Conservation (phyloP, 1,140 invertebrate genomes). For the Pomacea maculata region DNA sequence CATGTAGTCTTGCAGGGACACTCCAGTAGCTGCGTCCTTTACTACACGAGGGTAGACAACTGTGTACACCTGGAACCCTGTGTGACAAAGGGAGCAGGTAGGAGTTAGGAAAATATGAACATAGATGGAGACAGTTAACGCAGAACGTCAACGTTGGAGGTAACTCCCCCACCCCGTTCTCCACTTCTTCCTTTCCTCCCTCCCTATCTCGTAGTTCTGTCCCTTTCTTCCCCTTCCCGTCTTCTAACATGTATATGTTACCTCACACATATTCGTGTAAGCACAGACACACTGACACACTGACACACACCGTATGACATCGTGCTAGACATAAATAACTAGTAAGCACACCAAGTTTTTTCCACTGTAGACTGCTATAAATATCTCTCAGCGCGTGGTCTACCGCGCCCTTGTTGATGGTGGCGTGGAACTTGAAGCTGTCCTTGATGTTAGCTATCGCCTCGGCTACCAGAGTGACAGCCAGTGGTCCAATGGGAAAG, state of each 20-base stretch:
- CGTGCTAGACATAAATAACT: not conserved
- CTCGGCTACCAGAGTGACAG: slow-evolving; percentile 39
- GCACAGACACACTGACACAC: slow-evolving; percentile 1
- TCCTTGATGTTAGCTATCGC: slow-evolving; percentile 48
- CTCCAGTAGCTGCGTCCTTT: slow-evolving; percentile 42
- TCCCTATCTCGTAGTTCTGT: not conserved
- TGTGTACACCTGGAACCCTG: slow-evolving; percentile 57
- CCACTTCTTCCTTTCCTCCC: not conserved
- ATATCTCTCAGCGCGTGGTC: slow-evolving; percentile 42
- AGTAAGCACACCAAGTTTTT: slow-evolving; percentile 50
- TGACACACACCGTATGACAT: not conserved
- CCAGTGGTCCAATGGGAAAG: slow-evolving; percentile 43
- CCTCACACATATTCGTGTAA: not conserved
- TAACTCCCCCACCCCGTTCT: not conserved
- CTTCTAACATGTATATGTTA: not conserved
- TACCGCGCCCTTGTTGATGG: slow-evolving; percentile 41
- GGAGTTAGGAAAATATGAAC: no score
- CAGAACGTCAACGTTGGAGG: no score
- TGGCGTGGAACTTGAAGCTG: slow-evolving; percentile 46
- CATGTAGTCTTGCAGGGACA: slow-evolving; percentile 48
- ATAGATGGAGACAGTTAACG: no score
- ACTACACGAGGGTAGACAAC: slow-evolving; percentile 52
- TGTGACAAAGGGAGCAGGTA: slow-evolving; percentile 7
- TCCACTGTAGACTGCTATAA: slow-evolving; percentile 55
- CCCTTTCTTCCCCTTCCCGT: not conserved